phyloP scores from a whole-genome alignment of 2,888 invertebrate genomes.

The Crocallis elinguaria region DNA sequence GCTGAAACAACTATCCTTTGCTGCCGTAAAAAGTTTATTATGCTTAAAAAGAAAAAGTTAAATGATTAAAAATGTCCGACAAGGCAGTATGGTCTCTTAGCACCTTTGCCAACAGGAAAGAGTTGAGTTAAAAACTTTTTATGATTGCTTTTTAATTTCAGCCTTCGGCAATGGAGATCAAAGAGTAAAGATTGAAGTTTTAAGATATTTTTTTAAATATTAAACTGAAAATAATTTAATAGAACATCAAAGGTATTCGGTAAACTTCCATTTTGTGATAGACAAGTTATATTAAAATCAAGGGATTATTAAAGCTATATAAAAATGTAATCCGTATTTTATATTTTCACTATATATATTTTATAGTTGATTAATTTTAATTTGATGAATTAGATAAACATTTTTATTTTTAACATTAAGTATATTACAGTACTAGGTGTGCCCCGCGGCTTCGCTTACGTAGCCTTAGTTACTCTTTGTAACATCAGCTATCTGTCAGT shows the following conservation, averaged over 20 bases:
- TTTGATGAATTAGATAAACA: too few relatives aligned
- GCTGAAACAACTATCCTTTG: constrained; percentile 34
- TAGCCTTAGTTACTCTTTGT: too few relatives aligned
- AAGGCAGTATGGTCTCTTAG: constrained; percentile 1
- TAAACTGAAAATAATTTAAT: constrained; percentile 12
- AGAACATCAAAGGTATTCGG: constrained; percentile 16
- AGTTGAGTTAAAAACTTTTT: constrained; percentile 15
- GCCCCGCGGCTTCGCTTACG: too few relatives aligned
- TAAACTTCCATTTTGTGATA: constrained; percentile 6
- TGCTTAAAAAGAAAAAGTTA: constrained; percentile 2
- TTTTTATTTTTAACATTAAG: too few relatives aligned
- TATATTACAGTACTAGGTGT: too few relatives aligned
- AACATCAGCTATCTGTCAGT: too few relatives aligned
- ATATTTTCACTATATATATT: too few relatives aligned
- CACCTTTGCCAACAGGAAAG: constrained; percentile 6
- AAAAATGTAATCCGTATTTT: too few relatives aligned
- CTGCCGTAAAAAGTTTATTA: constrained; percentile 29
- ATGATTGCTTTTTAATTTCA: constrained; percentile 20
- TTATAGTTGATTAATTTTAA: too few relatives aligned
- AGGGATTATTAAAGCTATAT: too few relatives aligned
- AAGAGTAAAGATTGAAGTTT: constrained; percentile 33
- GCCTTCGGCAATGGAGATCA: constrained; percentile 32
- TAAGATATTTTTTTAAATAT: constrained; percentile 20
- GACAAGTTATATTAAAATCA: constrained; percentile 13
- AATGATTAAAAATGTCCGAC: constrained; percentile 8